Percentiles rank a stretch among this genome's conserved stretches.
Evolutionary conservation across 2,113 vertebrate species (phyloP).

Genomic region (Crotalus tigris): DNA sequence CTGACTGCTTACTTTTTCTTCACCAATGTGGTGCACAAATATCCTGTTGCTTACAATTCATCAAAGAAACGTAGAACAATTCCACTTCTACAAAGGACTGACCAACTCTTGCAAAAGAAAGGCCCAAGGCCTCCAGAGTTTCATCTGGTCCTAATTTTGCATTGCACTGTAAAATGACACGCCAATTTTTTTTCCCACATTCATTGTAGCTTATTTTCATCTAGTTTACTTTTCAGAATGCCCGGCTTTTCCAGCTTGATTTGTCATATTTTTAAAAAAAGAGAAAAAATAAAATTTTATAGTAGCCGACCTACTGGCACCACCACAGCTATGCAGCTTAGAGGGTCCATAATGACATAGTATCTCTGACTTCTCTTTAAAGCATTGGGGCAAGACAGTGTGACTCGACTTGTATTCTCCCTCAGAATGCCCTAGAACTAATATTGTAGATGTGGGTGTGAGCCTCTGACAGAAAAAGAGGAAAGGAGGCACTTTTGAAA

Average conservation of each 20-base stretch:
- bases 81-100: slow-evolving; percentile 60
- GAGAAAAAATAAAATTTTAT: background rate
- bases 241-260: slow-evolving; percentile 62
- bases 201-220: slow-evolving; percentile 68
- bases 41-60: slow-evolving; percentile 28
- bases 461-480: background rate
- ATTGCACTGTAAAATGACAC: slow-evolving; percentile 58
- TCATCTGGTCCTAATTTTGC: slow-evolving; percentile 74
- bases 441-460: background rate
- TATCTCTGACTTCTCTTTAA: slow-evolving; percentile 26
- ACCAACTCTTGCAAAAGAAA: slow-evolving; percentile 61
- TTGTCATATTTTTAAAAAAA: slow-evolving; percentile 40
- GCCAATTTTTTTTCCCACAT: slow-evolving; percentile 56
- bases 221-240: slow-evolving; percentile 57
- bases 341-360: slow-evolving; percentile 18
- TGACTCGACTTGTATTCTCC: background rate
- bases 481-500: background rate
- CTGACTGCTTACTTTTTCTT: slow-evolving; percentile 55
- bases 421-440: background rate
- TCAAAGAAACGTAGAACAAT: slow-evolving; percentile 31
- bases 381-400: background rate
- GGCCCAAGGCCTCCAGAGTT: slow-evolving; percentile 56
- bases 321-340: background rate
- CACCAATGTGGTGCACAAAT: slow-evolving; percentile 48
- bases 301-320: slow-evolving; percentile 29